Conservation (phyloP, 2,888 invertebrate species). For the Dryobotodes eremita region DNA sequence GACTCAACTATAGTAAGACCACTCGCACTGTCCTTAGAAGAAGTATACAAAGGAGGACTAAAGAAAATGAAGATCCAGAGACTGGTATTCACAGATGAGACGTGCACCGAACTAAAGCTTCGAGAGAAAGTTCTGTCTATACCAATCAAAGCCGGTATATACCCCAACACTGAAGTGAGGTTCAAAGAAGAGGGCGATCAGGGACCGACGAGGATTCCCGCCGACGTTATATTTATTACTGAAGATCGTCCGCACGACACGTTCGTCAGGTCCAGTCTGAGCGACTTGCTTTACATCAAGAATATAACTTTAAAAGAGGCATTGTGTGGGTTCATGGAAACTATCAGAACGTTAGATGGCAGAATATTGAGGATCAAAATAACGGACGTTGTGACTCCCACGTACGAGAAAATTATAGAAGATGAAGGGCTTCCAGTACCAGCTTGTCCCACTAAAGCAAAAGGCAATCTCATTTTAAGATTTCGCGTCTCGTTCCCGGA, state of each 20-base stretch:
- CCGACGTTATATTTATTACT: slow-evolving; percentile 94
- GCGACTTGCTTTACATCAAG: slow-evolving; percentile 92
- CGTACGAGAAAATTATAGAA: slow-evolving; percentile 92
- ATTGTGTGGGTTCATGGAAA: slow-evolving; percentile 92
- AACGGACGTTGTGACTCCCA: slow-evolving; percentile 93
- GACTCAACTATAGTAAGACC: slow-evolving; percentile 88
- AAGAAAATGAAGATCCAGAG: slow-evolving; percentile 96
- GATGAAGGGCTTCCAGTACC: slow-evolving; percentile 94
- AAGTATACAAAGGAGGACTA: slow-evolving; percentile 93
- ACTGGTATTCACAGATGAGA: slow-evolving; percentile 92
- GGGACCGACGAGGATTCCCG: slow-evolving; percentile 93
- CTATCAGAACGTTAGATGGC: slow-evolving; percentile 93
- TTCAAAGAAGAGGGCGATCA: slow-evolving; percentile 96
- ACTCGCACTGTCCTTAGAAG: slow-evolving; percentile 88
- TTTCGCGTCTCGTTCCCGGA: slow-evolving; percentile 90
- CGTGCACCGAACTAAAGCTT: slow-evolving; percentile 91
- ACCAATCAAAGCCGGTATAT: slow-evolving; percentile 94
- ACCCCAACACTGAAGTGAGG: slow-evolving; percentile 93
- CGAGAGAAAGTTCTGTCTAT: slow-evolving; percentile 94
- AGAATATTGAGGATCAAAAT: slow-evolving; percentile 93
- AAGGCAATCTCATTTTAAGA: slow-evolving; percentile 93
- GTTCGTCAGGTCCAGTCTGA: slow-evolving; percentile 92
- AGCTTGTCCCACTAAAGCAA: slow-evolving; percentile 90
- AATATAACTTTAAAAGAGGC: slow-evolving; percentile 93
- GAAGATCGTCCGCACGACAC: slow-evolving; percentile 93